phyloP scores from a whole-genome alignment of 1,140 invertebrate genomes.

The Ceratosolen solmsi region DNA sequence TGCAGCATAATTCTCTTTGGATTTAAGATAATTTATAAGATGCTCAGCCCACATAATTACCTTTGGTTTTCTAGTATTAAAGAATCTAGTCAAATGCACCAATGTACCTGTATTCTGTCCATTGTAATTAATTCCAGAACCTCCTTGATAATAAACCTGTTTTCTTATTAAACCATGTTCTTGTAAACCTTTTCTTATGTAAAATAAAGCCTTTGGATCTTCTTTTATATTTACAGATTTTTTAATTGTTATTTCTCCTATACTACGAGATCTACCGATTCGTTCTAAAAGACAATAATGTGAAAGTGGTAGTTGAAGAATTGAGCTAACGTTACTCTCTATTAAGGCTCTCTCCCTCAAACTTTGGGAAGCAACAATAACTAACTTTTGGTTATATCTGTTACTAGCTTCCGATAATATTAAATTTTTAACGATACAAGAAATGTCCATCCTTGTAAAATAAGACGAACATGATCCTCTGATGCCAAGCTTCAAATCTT shows the following conservation, averaged over 20 bases:
- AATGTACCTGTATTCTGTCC: conserved; percentile 68
- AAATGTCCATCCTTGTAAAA: conserved; percentile 72
- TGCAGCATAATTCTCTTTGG: conserved; percentile 73
- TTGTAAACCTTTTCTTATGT: conserved; percentile 78
- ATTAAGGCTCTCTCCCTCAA: conserved; percentile 77
- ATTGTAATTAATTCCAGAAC: conserved; percentile 64
- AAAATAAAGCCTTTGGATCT: conserved; percentile 80
- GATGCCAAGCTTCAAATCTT: conserved; percentile 73
- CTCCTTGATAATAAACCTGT: conserved; percentile 74
- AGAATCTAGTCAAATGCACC: conserved; percentile 78
- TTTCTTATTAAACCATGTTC: conserved; percentile 78
- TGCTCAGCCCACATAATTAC: conserved; percentile 74
- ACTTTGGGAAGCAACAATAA: conserved; percentile 83
- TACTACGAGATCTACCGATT: conserved; percentile 81
- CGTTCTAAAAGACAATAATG: conserved; percentile 85
- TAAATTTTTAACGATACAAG: conserved; percentile 64
- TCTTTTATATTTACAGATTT: conserved; percentile 75
- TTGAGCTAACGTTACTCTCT: conserved; percentile 72
- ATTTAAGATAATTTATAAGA: conserved; percentile 75
- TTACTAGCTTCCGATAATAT: conserved; percentile 68
- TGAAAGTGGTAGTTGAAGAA: conserved; percentile 73
- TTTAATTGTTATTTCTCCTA: conserved; percentile 83
- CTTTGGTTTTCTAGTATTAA: conserved; percentile 75
- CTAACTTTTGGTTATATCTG: conserved; percentile 76
- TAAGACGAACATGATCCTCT: conserved; percentile 83